Percentiles rank a stretch among this genome's conserved stretches.
These are phyloP conservation scores for Pseudochirops cupreus DNA, from an alignment of 2,797 vertebrate species.

Conservation along the genomic window DNA sequence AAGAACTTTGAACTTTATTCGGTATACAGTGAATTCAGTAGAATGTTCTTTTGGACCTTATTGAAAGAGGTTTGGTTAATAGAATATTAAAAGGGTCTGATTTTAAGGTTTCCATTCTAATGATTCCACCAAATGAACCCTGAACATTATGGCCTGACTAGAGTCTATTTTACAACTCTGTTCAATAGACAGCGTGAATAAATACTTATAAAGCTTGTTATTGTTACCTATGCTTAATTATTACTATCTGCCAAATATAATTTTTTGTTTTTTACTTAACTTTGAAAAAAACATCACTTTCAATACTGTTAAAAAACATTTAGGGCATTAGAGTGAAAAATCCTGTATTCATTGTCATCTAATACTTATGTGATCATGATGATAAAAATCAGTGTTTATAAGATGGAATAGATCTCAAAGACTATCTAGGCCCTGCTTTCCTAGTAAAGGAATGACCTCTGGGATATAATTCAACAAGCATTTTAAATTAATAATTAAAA, in stretches of 20 bases:
- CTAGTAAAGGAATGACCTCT: background rate
- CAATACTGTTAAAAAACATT: background rate
- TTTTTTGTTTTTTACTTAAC: background rate
- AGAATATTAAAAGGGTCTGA: background rate
- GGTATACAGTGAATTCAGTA: background rate
- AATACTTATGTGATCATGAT: background rate
- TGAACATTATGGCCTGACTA: background rate
- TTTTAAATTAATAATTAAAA: background rate
- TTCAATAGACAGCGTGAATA: background rate
- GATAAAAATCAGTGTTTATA: background rate
- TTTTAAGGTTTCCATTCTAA: background rate
- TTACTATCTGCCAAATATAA: background rate
- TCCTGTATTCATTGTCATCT: background rate
- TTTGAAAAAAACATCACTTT: background rate
- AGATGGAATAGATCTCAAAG: background rate
- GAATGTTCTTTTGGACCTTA: background rate
- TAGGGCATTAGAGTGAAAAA: background rate
- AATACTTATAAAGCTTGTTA: background rate
- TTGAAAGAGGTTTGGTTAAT: background rate
- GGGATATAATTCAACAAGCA: background rate
- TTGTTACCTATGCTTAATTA: background rate
- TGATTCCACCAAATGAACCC: background rate
- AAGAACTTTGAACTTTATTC: background rate
- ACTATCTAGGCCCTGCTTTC: background rate
- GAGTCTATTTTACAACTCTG: background rate